These are phyloP conservation scores for Zonotrichia leucophrys DNA, from an alignment of 2,113 vertebrate species.

Conservation along the genomic window DNA sequence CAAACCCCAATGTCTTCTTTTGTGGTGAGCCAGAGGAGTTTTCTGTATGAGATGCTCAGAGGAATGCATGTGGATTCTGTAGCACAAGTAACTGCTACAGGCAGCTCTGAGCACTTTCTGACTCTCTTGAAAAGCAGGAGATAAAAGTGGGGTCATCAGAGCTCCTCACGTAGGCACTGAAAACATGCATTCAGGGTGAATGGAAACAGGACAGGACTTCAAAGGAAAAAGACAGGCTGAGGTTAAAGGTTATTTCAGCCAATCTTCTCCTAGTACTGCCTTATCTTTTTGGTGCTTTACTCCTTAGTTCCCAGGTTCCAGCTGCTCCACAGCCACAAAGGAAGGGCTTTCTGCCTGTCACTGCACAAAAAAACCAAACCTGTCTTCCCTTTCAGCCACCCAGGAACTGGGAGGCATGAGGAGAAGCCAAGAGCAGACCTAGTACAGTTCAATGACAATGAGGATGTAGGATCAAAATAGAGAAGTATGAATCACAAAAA, in stretches of 20 bases:
- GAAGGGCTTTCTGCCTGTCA: not conserved
- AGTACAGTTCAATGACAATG: not conserved
- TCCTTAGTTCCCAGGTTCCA: constrained; percentile 8
- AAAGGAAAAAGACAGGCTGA: constrained; percentile 46
- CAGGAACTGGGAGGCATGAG: not conserved
- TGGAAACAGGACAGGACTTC: constrained; percentile 56
- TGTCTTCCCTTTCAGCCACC: not conserved
- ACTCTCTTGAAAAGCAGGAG: constrained; percentile 19
- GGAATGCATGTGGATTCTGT: constrained; percentile 39
- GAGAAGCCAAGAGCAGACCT: not conserved
- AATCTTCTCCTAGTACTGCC: constrained; percentile 13
- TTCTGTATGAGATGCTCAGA: constrained; percentile 21
- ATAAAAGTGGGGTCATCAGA: constrained; percentile 44
- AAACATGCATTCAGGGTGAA: constrained; percentile 30
- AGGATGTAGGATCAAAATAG: not conserved
- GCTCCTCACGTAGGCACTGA: constrained; percentile 37
- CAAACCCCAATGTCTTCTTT: not conserved
- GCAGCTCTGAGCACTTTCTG: not conserved
- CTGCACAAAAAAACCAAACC: not conserved
- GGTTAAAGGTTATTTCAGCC: constrained; percentile 60
- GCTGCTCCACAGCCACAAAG: not conserved
- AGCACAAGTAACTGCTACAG: not conserved
- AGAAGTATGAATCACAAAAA: not conserved
- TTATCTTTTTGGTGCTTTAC: constrained; percentile 52
- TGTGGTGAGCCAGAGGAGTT: not conserved